A percentile compares a stretch with the other conserved stretches of the same genome.
phyloP scores from a whole-genome alignment of 2,797 vertebrate species.

The Etheostoma perlongum region DNA sequence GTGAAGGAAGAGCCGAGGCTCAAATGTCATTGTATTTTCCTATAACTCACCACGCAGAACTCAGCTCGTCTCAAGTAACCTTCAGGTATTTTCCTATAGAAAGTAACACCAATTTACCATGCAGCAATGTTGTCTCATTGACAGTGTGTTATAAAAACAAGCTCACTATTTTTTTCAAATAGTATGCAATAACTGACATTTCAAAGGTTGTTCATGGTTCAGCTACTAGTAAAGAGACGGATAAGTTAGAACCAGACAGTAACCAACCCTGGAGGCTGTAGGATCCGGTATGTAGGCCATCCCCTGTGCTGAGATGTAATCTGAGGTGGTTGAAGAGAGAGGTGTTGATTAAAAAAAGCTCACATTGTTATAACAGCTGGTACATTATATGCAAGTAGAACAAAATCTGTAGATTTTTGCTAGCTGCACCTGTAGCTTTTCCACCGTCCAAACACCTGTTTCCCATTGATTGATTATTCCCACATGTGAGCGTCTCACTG shows the following conservation, averaged over 20 bases:
- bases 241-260: constrained; percentile 11
- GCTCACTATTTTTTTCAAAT: constrained; percentile 16
- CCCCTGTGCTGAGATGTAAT: constrained; percentile 20
- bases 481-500: constrained; percentile 54
- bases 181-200: background rate
- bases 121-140: constrained; percentile 25
- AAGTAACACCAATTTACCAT: constrained; percentile 51
- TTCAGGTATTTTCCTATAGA: constrained; percentile 74
- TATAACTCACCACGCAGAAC: constrained; percentile 70
- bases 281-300: constrained; percentile 26
- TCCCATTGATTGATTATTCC: constrained; percentile 59
- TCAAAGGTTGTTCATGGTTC: background rate
- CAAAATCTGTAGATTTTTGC: constrained; percentile 24
- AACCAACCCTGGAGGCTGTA: constrained; percentile 10
- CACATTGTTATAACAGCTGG: constrained; percentile 52
- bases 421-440: constrained; percentile 65
- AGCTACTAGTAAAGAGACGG: constrained; percentile 2
- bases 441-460: constrained; percentile 60
- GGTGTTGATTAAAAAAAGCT: constrained; percentile 32
- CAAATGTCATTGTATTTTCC: constrained; percentile 81
- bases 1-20: constrained; percentile 74
- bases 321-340: constrained; percentile 45
- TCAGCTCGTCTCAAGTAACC: constrained; percentile 75
- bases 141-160: constrained; percentile 13
- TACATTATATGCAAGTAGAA: constrained; percentile 32